Evolutionary conservation across 2,113 vertebrate species (phyloP).

Genomic region (Bubo scandiacus): DNA sequence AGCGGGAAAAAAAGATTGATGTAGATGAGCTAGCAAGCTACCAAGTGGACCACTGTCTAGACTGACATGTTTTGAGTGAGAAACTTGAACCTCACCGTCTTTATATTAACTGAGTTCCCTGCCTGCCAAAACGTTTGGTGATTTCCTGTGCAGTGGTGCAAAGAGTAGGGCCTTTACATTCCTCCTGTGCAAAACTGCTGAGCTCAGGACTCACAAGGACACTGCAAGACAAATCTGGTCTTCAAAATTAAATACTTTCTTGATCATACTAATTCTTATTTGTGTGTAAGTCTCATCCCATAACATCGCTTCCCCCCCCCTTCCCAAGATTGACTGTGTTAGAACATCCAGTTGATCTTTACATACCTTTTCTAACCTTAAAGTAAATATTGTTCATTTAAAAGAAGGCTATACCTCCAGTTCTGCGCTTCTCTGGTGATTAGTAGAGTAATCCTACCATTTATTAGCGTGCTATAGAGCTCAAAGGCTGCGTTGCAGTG

Average conservation of each 20-base stretch:
- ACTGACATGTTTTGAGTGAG: background rate
- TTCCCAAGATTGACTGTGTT: background rate
- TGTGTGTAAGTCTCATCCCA: background rate
- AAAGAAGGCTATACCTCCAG: background rate
- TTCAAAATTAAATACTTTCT: background rate
- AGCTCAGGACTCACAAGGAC: background rate
- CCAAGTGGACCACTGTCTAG: background rate
- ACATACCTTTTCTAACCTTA: background rate
- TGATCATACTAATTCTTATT: background rate
- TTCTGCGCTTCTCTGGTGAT: background rate
- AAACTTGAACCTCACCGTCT: background rate
- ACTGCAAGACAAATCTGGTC: background rate
- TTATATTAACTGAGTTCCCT: accelerated
- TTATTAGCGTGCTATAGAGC: background rate
- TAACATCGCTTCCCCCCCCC: background rate
- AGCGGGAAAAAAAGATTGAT: background rate
- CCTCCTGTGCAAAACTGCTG: background rate
- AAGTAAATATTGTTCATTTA: background rate
- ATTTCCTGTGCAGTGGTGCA: background rate
- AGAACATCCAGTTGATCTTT: background rate
- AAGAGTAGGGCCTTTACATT: background rate
- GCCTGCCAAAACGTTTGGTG: background rate
- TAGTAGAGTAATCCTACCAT: background rate
- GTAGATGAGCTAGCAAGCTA: background rate
- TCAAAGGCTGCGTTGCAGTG: background rate